These are phyloP conservation scores for Hydrotaea cyrtoneurina DNA, from an alignment of 2,888 invertebrate species.

Conservation along the genomic window DNA sequence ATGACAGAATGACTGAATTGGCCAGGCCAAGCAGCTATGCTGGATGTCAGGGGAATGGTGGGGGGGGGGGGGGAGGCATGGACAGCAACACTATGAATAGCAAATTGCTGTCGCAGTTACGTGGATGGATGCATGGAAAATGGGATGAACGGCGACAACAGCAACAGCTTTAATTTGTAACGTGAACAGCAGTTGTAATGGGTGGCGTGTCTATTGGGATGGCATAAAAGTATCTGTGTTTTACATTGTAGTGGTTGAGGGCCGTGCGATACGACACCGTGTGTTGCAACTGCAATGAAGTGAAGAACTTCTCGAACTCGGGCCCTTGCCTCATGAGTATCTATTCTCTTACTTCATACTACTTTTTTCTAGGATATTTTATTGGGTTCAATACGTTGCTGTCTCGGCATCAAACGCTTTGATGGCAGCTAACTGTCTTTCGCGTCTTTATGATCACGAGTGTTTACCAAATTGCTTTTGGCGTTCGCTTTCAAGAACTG, in stretches of 20 bases:
- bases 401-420: too few relatives aligned
- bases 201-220: not conserved
- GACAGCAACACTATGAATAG: conserved; percentile 55
- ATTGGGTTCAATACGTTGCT: too few relatives aligned
- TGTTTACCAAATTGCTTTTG: too few relatives aligned
- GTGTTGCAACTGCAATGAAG: not conserved
- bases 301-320: too few relatives aligned
- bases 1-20: conserved; percentile 44
- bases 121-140: not conserved
- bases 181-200: conserved; percentile 11
- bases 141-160: not conserved
- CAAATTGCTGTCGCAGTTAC: conserved; percentile 45
- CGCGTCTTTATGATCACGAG: too few relatives aligned
- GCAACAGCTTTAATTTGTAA: not conserved
- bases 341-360: too few relatives aligned
- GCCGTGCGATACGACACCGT: not conserved
- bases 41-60: conserved; percentile 32
- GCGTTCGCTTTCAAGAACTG: too few relatives aligned
- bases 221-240: not conserved
- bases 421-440: too few relatives aligned
- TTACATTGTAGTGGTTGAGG: not conserved
- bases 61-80: not conserved
- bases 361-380: too few relatives aligned
- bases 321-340: too few relatives aligned
- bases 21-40: conserved; percentile 46